Percentiles rank a stretch among this genome's conserved stretches.
These are phyloP conservation scores for Hypomecis punctinalis DNA, from an alignment of 2,888 invertebrate genomes.

Conservation along the genomic window DNA sequence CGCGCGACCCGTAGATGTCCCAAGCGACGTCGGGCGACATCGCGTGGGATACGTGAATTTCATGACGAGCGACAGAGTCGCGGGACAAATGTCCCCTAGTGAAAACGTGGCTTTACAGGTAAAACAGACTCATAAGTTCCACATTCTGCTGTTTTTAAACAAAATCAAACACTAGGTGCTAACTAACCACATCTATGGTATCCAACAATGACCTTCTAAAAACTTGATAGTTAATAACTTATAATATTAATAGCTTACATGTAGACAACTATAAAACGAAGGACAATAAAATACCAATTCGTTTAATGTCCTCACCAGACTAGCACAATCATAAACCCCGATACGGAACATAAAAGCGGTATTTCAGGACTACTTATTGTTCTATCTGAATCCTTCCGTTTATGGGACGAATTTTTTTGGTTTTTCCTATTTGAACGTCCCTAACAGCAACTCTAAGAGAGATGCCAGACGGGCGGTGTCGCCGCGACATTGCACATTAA, in stretches of 20 bases:
- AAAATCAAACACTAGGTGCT: neutral
- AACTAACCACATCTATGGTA: neutral
- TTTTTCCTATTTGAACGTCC: neutral
- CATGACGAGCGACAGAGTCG: no score
- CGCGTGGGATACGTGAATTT: no score
- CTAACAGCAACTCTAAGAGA: no score
- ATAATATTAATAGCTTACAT: constrained; percentile 16
- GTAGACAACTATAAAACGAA: constrained; percentile 25
- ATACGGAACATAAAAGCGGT: constrained; percentile 18
- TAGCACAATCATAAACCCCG: constrained; percentile 25
- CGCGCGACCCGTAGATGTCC: no score
- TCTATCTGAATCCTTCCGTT: neutral
- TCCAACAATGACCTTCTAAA: neutral
- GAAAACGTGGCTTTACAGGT: no score
- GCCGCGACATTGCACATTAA: no score
- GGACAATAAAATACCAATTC: constrained; percentile 22
- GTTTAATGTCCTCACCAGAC: constrained; percentile 21
- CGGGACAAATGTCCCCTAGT: no score
- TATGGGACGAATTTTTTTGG: neutral
- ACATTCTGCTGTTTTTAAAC: no score
- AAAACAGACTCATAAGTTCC: no score
- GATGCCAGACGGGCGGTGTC: no score
- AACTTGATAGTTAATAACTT: neutral
- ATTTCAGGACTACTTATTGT: constrained; percentile 15
- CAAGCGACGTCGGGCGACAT: no score